These are phyloP conservation scores for Oligia latruncula DNA, from an alignment of 2,888 invertebrate genomes.

Conservation along the genomic window DNA sequence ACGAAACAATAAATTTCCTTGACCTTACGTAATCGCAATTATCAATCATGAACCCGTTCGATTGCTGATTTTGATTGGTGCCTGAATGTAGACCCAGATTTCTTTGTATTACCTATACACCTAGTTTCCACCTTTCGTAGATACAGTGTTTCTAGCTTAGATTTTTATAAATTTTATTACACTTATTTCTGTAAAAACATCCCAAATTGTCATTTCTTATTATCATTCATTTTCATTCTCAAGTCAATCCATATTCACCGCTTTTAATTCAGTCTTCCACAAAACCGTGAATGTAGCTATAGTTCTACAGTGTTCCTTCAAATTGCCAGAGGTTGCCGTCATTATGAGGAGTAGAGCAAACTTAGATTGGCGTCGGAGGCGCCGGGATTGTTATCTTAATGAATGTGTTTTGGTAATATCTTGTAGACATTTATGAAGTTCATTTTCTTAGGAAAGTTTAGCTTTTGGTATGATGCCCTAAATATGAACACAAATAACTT, in stretches of 20 bases:
- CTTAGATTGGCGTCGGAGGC: constrained; percentile 73
- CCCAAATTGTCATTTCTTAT: neutral
- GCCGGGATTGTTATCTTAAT: constrained; percentile 74
- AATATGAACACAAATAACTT: neutral
- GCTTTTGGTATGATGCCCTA: neutral
- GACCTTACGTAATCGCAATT: too few relatives aligned
- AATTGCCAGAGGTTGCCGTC: constrained; percentile 72
- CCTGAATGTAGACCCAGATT: neutral
- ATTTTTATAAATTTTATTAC: neutral
- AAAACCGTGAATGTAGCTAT: constrained; percentile 1
- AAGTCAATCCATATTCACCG: neutral
- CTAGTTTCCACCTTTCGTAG: neutral
- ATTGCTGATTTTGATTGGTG: too few relatives aligned
- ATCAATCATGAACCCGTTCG: neutral
- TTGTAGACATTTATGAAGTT: constrained; percentile 57
- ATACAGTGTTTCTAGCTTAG: neutral
- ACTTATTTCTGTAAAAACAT: neutral
- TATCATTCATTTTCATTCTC: neutral
- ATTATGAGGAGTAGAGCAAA: constrained; percentile 74
- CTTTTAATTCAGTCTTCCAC: constrained; percentile 9
- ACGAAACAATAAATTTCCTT: neutral
- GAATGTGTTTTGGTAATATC: constrained; percentile 67
- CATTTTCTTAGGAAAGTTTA: constrained; percentile 47
- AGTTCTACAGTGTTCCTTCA: constrained; percentile 59
- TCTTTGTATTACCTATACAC: neutral